These are phyloP conservation scores for Chamaea fasciata DNA, from an alignment of 2,113 vertebrate species.

Conservation along the genomic window DNA sequence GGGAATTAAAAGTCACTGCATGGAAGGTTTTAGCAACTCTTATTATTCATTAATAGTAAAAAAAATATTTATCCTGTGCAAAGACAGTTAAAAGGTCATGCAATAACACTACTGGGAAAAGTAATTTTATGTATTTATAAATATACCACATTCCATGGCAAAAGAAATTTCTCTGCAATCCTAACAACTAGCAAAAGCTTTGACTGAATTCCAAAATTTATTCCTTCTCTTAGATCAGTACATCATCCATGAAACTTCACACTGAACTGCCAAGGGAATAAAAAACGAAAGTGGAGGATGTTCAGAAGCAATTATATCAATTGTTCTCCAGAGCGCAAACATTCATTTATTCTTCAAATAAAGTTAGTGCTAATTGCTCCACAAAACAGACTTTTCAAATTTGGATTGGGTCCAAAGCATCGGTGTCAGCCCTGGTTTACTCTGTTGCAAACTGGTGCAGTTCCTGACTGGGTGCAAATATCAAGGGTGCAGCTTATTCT, in stretches of 20 bases:
- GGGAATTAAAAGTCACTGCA: neutral
- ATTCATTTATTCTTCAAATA: neutral
- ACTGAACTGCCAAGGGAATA: neutral
- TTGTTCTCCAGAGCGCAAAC: neutral
- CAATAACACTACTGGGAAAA: neutral
- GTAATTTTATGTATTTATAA: neutral
- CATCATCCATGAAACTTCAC: neutral
- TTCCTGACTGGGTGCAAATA: neutral
- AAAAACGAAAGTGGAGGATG: neutral
- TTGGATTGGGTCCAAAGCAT: neutral
- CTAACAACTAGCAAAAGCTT: neutral
- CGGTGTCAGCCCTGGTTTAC: neutral
- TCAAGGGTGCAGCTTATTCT: neutral
- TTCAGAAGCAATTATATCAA: neutral
- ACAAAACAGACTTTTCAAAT: neutral
- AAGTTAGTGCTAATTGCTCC: neutral
- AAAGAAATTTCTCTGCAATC: neutral
- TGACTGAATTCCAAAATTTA: neutral
- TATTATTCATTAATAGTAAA: neutral
- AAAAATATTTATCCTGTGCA: neutral
- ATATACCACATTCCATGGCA: neutral
- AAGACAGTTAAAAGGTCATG: neutral
- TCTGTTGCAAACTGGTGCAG: neutral
- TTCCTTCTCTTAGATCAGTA: neutral
- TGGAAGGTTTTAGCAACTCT: neutral